Conservation (phyloP, 2,113 vertebrate species). For the Ibidorhyncha struthersii region DNA sequence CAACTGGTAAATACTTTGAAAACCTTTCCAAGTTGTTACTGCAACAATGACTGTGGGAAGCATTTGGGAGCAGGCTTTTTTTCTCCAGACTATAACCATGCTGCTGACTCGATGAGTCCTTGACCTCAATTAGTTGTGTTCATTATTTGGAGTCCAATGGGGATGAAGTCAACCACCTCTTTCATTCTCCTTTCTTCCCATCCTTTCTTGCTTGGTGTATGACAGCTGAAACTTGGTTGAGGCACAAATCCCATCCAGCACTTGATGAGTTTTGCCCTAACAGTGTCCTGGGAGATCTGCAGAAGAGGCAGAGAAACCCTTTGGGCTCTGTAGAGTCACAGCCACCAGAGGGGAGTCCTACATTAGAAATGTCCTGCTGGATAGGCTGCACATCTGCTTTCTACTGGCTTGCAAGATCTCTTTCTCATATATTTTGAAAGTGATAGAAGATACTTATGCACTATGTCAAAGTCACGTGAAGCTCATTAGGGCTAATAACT, state of each 20-base stretch:
- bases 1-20: neutral
- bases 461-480: rapidly evolving
- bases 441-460: neutral
- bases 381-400: neutral
- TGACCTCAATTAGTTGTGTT: neutral
- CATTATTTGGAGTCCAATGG: neutral
- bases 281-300: neutral
- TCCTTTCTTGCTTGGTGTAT: neutral
- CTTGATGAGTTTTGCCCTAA: neutral
- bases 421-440: neutral
- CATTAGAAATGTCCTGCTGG: neutral
- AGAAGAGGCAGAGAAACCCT: neutral
- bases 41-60: neutral
- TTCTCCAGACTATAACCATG: neutral
- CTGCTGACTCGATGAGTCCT: neutral
- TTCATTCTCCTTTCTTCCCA: neutral
- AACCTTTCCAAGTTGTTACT: neutral
- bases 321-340: neutral
- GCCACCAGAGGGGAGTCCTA: neutral
- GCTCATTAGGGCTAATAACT: neutral
- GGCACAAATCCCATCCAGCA: neutral
- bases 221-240: neutral
- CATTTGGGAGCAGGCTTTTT: neutral
- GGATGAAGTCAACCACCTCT: neutral
- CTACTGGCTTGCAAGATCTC: neutral